phyloP scores from a whole-genome alignment of 2,113 vertebrate species.

The Alligator mississippiensis region DNA sequence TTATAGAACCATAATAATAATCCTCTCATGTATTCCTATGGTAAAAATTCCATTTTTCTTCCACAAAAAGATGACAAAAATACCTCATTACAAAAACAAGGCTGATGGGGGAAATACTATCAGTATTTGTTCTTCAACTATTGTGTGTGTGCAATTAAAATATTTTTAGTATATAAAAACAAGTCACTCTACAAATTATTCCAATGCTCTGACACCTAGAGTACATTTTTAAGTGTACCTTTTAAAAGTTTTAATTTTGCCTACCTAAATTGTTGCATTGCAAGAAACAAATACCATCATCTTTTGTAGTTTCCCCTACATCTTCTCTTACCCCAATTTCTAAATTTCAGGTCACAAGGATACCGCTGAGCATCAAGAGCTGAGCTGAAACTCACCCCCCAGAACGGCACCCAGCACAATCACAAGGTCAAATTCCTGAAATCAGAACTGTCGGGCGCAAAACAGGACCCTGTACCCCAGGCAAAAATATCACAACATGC shows the following conservation, averaged over 20 bases:
- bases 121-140: neutral
- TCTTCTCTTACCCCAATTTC: neutral
- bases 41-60: neutral
- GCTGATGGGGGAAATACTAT: neutral
- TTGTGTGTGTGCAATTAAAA: accelerated
- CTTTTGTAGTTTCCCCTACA: neutral
- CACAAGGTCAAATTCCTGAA: neutral
- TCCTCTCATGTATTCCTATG: neutral
- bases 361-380: neutral
- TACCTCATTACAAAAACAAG: neutral
- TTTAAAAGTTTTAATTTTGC: neutral
- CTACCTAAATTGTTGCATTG: neutral
- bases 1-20: neutral
- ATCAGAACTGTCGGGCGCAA: neutral
- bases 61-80: neutral
- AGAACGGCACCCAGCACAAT: accelerated
- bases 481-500: neutral
- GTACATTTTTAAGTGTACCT: neutral
- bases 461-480: neutral
- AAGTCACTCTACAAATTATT: neutral
- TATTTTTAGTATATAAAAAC: neutral
- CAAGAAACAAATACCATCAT: neutral
- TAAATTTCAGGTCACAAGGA: neutral
- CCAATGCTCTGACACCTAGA: neutral
- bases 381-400: neutral